Evolutionary conservation across 2,888 invertebrate species (phyloP), one percentile per base, ranked within the genome.

Genomic region (Thymelicus sylvestris): DNA sequence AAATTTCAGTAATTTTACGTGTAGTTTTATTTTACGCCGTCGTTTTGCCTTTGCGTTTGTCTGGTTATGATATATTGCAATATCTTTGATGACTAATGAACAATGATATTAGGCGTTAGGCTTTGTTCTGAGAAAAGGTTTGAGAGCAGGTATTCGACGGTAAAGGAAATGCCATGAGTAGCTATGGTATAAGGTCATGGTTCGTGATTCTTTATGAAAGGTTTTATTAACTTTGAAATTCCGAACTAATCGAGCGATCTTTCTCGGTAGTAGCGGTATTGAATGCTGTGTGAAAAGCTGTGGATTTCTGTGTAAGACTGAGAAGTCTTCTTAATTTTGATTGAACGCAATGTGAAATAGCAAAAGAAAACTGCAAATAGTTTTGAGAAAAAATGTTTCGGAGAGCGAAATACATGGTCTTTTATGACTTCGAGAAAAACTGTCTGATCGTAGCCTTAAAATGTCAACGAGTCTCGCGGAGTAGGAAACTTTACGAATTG

Each of bases 51-150:
- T 66, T 73, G 71, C 73, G 73, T 48, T 71, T 57, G 52, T 79
- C 78, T 72, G 76, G 73, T 81, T 85, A 82, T 84, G 80, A 85
- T 85, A 81, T 83, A 79, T 80, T 72, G 66, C 80, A 77, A 73
- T 76, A 71, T 74, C 76, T 76, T 75, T 79, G 85, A 85, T 90
- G 90, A 89, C 87, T 90, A 89, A 88, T 86, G 88, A 88, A 87
- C 79, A 75, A 74, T 79, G 79, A 73, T 79, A 78, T 86, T 85
- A 78, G 80, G 78, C 73, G 74, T 75, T 77, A 79, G 80, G 77
- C 61, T 75, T 74, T 75, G 76, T 89, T 88, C 90, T 82, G 67
- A 79, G 87, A 87, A 89, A 74, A 79, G 75, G 74, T 73, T 79
- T 79, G 79, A 80, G 79, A 78, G 77, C 84, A 86, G 83, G 82